Evolutionary conservation across 2,113 vertebrate genomes (phyloP).

Genomic region (Microcebus ravelobensis): DNA sequence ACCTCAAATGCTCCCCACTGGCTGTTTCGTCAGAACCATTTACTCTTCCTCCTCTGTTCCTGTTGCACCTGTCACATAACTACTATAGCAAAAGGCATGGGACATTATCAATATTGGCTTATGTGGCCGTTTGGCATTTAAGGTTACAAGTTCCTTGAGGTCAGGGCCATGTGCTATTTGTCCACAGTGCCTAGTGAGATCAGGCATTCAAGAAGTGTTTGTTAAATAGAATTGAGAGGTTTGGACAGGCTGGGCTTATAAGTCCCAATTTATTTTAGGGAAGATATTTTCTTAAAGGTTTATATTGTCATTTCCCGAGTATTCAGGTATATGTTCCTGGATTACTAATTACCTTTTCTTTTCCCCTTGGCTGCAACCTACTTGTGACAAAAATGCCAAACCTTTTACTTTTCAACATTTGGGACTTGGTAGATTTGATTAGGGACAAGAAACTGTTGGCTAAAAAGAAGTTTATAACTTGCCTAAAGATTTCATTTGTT

Average conservation of each 20-base stretch:
- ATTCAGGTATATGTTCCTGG: not conserved
- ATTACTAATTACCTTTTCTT: not conserved
- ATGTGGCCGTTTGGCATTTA: not conserved
- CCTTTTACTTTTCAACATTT: conserved; percentile 34
- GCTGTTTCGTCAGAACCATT: not conserved
- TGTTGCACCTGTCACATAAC: not conserved
- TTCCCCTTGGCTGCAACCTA: not conserved
- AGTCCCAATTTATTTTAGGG: not conserved
- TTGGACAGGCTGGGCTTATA: not conserved
- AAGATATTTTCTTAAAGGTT: conserved; percentile 35
- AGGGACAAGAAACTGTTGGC: not conserved
- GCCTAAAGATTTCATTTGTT: conserved; percentile 49
- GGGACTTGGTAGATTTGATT: not conserved
- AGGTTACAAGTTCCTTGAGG: not conserved
- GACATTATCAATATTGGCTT: not conserved
- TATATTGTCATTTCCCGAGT: not conserved
- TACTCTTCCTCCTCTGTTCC: not conserved
- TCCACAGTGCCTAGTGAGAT: not conserved
- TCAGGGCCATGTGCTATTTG: not conserved
- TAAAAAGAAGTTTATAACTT: conserved; percentile 42
- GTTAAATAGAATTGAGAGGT: not conserved
- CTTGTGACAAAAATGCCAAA: not conserved
- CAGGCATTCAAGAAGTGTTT: not conserved
- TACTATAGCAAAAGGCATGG: not conserved
- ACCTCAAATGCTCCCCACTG: not conserved